phyloP scores from a whole-genome alignment of 2,113 vertebrate species.

The Chitala chitala region DNA sequence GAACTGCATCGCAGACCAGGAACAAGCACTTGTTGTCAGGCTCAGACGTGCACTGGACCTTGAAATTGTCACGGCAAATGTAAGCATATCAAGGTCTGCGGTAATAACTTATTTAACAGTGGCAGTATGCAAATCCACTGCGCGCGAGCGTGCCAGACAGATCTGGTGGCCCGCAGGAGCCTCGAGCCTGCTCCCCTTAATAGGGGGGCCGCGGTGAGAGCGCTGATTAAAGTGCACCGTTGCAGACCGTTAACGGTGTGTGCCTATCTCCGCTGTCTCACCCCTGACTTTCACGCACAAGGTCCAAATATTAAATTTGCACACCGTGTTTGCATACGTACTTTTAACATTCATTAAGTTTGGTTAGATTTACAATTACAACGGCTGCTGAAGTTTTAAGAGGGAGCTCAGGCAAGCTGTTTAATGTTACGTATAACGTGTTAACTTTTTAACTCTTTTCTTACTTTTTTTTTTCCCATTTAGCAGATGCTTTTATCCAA shows the following conservation, averaged over 20 bases:
- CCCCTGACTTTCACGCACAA: conserved; percentile 5
- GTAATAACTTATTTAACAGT: conserved; percentile 38
- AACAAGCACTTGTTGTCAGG: conserved; percentile 32
- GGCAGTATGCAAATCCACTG: conserved; percentile 40
- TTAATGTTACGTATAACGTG: no score
- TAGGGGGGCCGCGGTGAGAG: background rate
- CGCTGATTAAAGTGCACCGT: conserved; percentile 30
- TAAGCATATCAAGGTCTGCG: conserved; percentile 1
- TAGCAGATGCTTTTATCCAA: no score
- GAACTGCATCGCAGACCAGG: conserved; percentile 34
- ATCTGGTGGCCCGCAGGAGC: conserved; percentile 24
- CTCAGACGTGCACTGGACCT: conserved; percentile 38
- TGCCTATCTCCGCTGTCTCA: conserved; percentile 19
- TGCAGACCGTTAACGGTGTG: conserved; percentile 5
- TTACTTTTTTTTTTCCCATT: no score
- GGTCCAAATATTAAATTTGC: background rate
- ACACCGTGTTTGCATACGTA: background rate
- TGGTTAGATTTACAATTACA: background rate
- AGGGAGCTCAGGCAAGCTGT: no score
- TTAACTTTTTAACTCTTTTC: no score
- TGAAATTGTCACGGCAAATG: conserved; percentile 38
- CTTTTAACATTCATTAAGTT: background rate
- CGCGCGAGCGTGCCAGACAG: conserved; percentile 10
- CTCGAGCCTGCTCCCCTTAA: conserved; percentile 20
- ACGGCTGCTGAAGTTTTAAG: no score